Conservation (phyloP, 2,113 vertebrate genomes). For the Acrocephalus arundinaceus region DNA sequence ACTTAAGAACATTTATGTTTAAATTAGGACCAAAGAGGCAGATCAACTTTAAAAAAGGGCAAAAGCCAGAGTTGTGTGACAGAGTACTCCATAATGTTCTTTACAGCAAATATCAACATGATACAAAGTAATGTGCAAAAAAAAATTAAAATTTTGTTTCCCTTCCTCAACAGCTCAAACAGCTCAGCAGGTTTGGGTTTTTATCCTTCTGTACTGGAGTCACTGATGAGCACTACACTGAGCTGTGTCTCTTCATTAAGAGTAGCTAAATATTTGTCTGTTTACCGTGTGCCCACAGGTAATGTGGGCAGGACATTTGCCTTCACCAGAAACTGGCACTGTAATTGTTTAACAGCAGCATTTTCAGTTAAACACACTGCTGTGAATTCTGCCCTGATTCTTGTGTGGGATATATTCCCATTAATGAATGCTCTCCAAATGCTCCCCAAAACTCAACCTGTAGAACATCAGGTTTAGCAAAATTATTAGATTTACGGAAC, state of each 20-base stretch:
- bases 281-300: not conserved
- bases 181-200: not conserved
- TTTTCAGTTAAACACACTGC: not conserved
- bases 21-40: not conserved
- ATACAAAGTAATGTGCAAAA: not conserved
- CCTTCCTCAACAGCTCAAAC: not conserved
- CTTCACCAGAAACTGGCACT: rapidly evolving
- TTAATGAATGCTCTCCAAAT: not conserved
- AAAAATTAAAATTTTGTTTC: not conserved
- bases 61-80: not conserved
- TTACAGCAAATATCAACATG: not conserved
- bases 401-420: not conserved
- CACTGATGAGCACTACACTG: not conserved
- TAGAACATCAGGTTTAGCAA: not conserved
- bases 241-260: not conserved
- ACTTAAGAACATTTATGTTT: not conserved
- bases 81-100: not conserved
- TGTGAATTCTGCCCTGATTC: not conserved
- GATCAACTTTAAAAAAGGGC: not conserved
- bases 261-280: not conserved
- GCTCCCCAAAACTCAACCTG: not conserved
- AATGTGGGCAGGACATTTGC: not conserved
- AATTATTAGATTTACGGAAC: not conserved
- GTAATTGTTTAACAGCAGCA: not conserved
- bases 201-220: not conserved